Evolutionary conservation across 2,888 invertebrate species (phyloP), one percentile per base, ranked within the genome.

Genomic region (Petrolisthes cinctipes): DNA sequence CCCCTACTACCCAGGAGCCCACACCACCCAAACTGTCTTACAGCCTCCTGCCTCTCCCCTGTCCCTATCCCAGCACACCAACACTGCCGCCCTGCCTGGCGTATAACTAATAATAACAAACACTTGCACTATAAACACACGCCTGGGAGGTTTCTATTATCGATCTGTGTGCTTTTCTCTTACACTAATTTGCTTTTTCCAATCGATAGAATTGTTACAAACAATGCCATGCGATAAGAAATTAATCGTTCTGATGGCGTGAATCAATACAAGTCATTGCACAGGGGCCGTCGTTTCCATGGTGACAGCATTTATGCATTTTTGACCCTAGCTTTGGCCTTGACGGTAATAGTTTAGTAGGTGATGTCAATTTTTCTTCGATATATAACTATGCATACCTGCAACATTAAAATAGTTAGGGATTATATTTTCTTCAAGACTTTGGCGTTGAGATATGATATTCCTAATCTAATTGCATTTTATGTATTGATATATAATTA

Each of bases 11-110:
- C 82, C 82, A 51, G 61, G 68, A 37, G 37, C 37, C 37, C 37
- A 37, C 37, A 37, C 37, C 37, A 54, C 84, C 88, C 82, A 88
- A 88, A 78, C 82, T 88, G 37, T 88, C 66, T 66, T 88, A 88
- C 88, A 56, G 56, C 54, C 54, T 71, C 56, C 76, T n/a, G 23
- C 82, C 82, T 20, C 23, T 54, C 7, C 53, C 57, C 82, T 56
- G 7, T 57, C 80, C 56, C 61, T 53, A 57, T 66, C 85, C 82
- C 81, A 76, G 56, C 66, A 3, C n/a, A 76, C n/a, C 51, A 54
- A 14, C 53, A 54, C 37, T 51, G 57, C 86, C n/a, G 37, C 86
- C 57, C 75, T 86, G 86, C 86, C 86, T 75, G 81, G 75, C 86
- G 75, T 17, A 61, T 51, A 61, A 81, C 61, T 17, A 11, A 81